Base-by-base conservation (phyloP, 1,140 invertebrate genomes). In the Sarcophaga peregrina region DNA sequence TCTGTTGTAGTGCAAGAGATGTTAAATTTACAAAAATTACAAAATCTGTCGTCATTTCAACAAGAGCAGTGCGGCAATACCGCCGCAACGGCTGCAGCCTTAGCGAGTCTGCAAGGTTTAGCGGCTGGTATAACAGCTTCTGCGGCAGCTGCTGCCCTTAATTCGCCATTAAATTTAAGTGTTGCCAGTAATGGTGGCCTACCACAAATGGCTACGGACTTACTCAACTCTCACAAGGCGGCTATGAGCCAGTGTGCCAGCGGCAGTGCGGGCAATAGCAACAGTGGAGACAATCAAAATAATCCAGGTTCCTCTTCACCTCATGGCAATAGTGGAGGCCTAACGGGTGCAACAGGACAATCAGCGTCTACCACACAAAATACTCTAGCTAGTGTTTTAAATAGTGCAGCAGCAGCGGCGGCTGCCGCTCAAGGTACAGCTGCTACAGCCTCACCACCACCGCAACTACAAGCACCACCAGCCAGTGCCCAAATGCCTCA, bases 121-220 rank as follows among this genome's bases (percentile, higher is more conserved):
- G 93, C 94, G 20, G 92, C 93, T 15, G 92, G 93, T 80, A 91
- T 94, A 87, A 91, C 93, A 46, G 92, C 92, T 85, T 94, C 93
- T 87, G 92, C 94, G 73, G 92, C 94, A 84, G 94, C 93, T 88
- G 92, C 93, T 76, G 92, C 94, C 84, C 94, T 95, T 89, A 96
- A 95, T 90, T 95, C 95, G 52, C 95, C 95, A 6, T 92, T 96
- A 82, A 96, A 96, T 91, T 91, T 96, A 72, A 96, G 95, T 87
- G 94, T 96, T 84, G 95, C 86, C 84, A 84, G 73, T 83, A 73
- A 84, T 85, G 72, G 74, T 80, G 72, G 58, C 82, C 68, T 13
- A n/a, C 47, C 80, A 37, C 6, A 37, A n/a, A 68, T 72, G 80
- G 80, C 80, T 45, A 37, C 80, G 54, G 75, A 84, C 75, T 25